Base-by-base conservation (phyloP, 2,113 vertebrate species). In the Nanorana parkeri region DNA sequence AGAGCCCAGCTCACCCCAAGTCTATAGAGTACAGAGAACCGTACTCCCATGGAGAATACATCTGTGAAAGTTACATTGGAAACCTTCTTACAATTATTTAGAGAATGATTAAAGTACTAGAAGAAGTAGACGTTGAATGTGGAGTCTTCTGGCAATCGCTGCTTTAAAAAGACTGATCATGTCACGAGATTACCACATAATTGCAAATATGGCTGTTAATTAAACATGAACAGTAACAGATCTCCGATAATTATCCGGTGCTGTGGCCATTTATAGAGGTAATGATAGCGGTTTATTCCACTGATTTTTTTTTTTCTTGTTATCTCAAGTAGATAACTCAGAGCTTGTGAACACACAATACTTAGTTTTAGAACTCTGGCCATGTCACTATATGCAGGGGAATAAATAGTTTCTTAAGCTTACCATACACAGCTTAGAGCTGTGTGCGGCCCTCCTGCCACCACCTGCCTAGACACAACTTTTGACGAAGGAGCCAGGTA, bases 151-250 rank as follows among this genome's bases (percentile, higher is more conserved):
- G 16, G 63, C 56, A 77, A n/a, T 11, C 26, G 21, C 26, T 6
- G 71, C 56, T 26, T 28, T 58, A 52, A 26, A 47, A 24, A 51
- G 74, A 64, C 26, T 64, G 21, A 51, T 77, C 21, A 77, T 77
- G 58, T 77, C 29, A 77, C 19, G 21, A 60, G 58, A 75, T 41
- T 51, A 24, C 74, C 60, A 19, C n/a, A 64, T 77, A 77, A 77
- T 77, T 77, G 21, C 58, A 77, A 74, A 58, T 63, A 63, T 76
- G 73, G 58, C 60, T 24, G 58, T 65, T 78, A 78, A 78, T 78
- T 77, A 66, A 52, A 26, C 10, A 52, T 28, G 63, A 78, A 54
- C 58, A 66, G 36, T 54, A n/a, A 65, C 61, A 58, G 55, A 66
- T 78, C 76, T 65, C 24, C 15, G 24, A 54, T 78, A 78, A 78